A percentile compares a stretch with the other conserved stretches of the same genome.
phyloP scores from a whole-genome alignment of 2,797 vertebrate genomes.

The Octomys mimax region DNA sequence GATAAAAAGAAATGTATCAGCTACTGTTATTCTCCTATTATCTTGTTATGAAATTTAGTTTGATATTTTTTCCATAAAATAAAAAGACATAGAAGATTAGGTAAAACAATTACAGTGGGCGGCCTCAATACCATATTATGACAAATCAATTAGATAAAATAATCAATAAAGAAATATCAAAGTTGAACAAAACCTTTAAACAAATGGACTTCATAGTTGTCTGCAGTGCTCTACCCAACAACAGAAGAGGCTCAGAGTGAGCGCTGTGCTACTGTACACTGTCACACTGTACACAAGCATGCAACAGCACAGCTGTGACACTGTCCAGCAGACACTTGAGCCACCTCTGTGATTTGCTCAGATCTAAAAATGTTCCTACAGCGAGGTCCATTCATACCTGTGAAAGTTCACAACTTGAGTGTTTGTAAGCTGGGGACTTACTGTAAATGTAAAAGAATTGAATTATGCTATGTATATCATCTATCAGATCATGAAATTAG shows the following conservation, averaged over 20 bases:
- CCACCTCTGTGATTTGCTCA: not conserved
- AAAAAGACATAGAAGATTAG: not conserved
- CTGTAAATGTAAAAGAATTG: not conserved
- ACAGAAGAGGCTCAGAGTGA: not conserved
- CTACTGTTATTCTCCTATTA: not conserved
- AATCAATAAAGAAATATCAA: not conserved
- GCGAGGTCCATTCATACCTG: not conserved
- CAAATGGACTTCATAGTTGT: not conserved
- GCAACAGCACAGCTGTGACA: not conserved
- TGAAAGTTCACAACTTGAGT: not conserved
- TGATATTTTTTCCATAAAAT: not conserved
- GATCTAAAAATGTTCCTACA: not conserved
- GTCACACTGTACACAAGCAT: not conserved
- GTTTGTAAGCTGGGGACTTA: not conserved
- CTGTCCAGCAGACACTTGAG: not conserved
- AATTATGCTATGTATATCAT: not conserved
- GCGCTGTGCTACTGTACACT: not conserved
- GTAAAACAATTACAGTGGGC: not conserved
- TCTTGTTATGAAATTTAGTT: not conserved
- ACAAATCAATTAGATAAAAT: not conserved
- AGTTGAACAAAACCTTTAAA: not conserved
- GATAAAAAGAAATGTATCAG: not conserved
- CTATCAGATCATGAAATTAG: not conserved
- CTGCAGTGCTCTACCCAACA: not conserved
- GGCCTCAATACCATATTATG: not conserved